Evolutionary conservation across 2,113 vertebrate genomes (phyloP).

Genomic region (Pollachius pollachius): DNA sequence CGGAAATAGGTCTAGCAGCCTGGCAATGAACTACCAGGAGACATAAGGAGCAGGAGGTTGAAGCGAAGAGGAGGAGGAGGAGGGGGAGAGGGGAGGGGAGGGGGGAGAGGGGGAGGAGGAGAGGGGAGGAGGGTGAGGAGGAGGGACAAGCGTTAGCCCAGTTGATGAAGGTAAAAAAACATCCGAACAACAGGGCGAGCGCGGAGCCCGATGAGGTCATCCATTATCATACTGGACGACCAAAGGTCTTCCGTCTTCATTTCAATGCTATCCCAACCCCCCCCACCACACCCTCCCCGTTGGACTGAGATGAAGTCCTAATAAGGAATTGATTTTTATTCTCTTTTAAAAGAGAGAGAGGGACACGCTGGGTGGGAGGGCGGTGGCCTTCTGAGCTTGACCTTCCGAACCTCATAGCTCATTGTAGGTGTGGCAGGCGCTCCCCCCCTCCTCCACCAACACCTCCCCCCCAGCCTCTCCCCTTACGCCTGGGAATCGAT

Average conservation of each 20-base stretch:
- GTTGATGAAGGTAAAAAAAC: slow-evolving; percentile 47
- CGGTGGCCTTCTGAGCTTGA: slow-evolving; percentile 41
- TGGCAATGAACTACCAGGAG: slow-evolving; percentile 69
- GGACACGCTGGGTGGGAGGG: slow-evolving; percentile 7
- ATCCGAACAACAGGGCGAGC: slow-evolving; percentile 53
- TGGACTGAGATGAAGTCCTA: slow-evolving; percentile 61
- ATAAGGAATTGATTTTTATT: slow-evolving; percentile 75
- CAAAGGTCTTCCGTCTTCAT: slow-evolving; percentile 68
- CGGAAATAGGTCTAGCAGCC: slow-evolving; percentile 71
- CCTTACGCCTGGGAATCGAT: slow-evolving; percentile 51
- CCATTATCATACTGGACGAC: slow-evolving; percentile 60
- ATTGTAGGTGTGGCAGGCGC: slow-evolving; percentile 44
- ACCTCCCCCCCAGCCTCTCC: too few relatives aligned
- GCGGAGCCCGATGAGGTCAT: slow-evolving; percentile 36
- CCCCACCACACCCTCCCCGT: neutral
- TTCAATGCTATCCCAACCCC: slow-evolving; percentile 32
- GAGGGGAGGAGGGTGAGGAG: slow-evolving; percentile 67
- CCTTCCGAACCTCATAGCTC: slow-evolving; percentile 65
- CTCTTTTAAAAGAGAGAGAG: slow-evolving; percentile 28
- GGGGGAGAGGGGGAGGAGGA: slow-evolving; percentile 37
- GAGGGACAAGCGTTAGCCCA: slow-evolving; percentile 36
- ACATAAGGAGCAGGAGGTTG: slow-evolving; percentile 59
- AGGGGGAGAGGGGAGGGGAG: slow-evolving; percentile 70
- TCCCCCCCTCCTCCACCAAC: too few relatives aligned
- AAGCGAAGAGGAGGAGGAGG: slow-evolving; percentile 63